These are phyloP conservation scores for Chrysaora quinquecirrha DNA, from an alignment of 30 jellyfish, hydroid and myxozoan genomes.

Conservation along the genomic window DNA sequence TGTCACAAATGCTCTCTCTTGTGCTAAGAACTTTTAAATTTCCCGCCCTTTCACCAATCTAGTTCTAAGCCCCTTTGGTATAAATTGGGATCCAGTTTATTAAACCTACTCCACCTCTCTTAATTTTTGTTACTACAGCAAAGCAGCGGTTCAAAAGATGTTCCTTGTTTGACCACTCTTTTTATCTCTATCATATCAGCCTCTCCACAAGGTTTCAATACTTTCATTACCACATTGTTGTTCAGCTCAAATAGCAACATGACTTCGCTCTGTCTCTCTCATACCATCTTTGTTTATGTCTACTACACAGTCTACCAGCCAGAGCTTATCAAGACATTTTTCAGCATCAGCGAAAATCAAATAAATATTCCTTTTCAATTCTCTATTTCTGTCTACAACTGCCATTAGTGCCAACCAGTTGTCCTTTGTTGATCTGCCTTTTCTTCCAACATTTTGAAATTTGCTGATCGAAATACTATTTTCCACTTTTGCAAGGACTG, in stretches of 20 bases:
- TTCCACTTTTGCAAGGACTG: background rate
- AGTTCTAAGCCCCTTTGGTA: too few species aligned
- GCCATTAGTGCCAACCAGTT: conserved; percentile 32
- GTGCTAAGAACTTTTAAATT: too few species aligned
- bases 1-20: too few species aligned
- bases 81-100: too few species aligned
- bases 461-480: background rate
- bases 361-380: background rate
- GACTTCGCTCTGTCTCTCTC: conserved; percentile 40
- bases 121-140: conserved; percentile 9
- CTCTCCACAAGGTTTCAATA: conserved; percentile 23
- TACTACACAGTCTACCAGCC: conserved; percentile 49
- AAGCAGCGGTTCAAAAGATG: conserved; percentile 45
- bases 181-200: background rate
- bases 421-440: conserved; percentile 24
- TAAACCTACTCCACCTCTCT: too few species aligned
- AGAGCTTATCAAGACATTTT: conserved; percentile 39
- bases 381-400: conserved; percentile 17
- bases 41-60: too few species aligned
- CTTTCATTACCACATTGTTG: conserved; percentile 4
- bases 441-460: conserved; percentile 38
- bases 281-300: conserved; percentile 18
- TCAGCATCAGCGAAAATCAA: conserved; percentile 45
- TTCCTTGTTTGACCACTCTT: conserved; percentile 41
- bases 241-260: conserved; percentile 12